Percentiles rank a stretch among this genome's conserved stretches.
phyloP scores from a whole-genome alignment of 2,113 vertebrate species.

The Seriola aureovittata region DNA sequence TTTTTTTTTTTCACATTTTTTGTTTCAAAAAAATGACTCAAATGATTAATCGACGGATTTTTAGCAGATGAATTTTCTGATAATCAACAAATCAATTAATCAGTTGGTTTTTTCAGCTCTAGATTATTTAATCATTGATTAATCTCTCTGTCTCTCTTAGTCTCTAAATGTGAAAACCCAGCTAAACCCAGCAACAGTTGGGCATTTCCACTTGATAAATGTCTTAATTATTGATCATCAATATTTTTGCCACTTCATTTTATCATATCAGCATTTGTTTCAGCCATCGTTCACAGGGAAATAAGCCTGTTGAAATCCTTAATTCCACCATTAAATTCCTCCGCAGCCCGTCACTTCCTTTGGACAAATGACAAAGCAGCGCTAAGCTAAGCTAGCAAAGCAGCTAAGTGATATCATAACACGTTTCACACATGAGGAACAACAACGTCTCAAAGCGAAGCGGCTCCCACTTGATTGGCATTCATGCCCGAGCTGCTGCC shows the following conservation, averaged over 20 bases:
- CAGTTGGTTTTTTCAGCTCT: background rate
- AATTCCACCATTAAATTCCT: background rate
- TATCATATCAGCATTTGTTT: no score
- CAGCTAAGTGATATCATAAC: constrained; percentile 11
- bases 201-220: background rate
- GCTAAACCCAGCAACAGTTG: background rate
- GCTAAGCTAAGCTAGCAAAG: background rate
- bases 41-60: background rate
- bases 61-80: background rate
- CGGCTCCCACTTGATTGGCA: constrained; percentile 40
- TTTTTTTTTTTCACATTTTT: no score
- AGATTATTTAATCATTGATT: background rate
- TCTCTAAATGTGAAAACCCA: background rate
- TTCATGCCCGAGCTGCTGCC: constrained; percentile 39
- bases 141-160: background rate
- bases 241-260: background rate
- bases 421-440: background rate
- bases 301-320: background rate
- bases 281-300: background rate
- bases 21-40: background rate
- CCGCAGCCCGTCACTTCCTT: background rate
- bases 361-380: background rate
- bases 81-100: background rate
- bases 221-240: background rate
- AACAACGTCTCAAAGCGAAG: background rate